Evolutionary conservation across 2,888 invertebrate species (phyloP).

Genomic region (Volucella bombylans): DNA sequence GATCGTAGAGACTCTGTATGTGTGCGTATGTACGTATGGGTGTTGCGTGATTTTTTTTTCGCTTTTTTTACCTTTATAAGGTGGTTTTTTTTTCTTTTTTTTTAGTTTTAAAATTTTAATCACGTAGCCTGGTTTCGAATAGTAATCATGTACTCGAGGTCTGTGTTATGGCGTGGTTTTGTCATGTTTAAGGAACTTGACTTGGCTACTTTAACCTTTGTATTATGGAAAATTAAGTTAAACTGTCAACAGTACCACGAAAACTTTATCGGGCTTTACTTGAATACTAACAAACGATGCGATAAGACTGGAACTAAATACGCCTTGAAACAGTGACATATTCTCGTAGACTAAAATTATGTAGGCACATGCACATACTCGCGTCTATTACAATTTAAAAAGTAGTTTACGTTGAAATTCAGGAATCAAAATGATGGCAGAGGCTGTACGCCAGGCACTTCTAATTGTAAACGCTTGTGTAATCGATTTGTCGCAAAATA

Average conservation of each 20-base stretch:
- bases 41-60: conserved; percentile 13
- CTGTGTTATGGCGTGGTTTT: conserved; percentile 7
- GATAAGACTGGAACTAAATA: conserved; percentile 14
- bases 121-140: conserved; percentile 45
- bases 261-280: conserved; percentile 26
- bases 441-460: too few relatives aligned
- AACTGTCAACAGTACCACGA: background rate
- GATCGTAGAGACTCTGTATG: background rate
- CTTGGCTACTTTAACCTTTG: conserved; percentile 15
- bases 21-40: conserved; percentile 16
- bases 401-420: too few relatives aligned
- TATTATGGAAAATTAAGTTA: conserved; percentile 16
- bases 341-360: background rate
- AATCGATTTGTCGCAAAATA: too few relatives aligned
- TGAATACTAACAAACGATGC: background rate
- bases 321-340: conserved; percentile 4
- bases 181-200: conserved; percentile 7
- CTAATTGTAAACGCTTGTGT: too few relatives aligned
- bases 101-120: conserved; percentile 55
- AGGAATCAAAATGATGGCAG: too few relatives aligned
- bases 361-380: too few relatives aligned
- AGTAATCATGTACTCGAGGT: conserved; percentile 36
- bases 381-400: too few relatives aligned
- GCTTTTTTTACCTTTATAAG: conserved; percentile 4
- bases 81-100: background rate